phyloP scores from a whole-genome alignment of 2,888 invertebrate species.

The Torymus aiolomorphi region DNA sequence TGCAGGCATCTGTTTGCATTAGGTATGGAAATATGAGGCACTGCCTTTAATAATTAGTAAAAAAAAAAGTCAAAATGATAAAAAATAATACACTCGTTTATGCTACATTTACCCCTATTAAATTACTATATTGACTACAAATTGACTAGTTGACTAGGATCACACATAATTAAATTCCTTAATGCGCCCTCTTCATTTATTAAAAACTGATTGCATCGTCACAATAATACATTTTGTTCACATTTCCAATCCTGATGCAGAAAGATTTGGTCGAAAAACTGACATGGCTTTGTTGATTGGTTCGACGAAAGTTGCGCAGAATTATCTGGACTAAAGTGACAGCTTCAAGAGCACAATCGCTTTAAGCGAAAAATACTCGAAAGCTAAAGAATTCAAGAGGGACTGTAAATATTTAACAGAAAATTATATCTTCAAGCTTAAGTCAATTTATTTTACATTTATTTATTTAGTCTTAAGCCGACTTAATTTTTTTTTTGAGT shows the following conservation, averaged over 20 bases:
- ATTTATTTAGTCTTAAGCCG: slow-evolving; percentile 50
- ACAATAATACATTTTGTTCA: slow-evolving; percentile 48
- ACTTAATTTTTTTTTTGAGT: slow-evolving; percentile 44
- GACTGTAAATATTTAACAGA: slow-evolving; percentile 47
- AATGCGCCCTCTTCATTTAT: slow-evolving; percentile 30
- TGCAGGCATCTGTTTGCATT: slow-evolving; percentile 54
- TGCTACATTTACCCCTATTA: slow-evolving; percentile 38
- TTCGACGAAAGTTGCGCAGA: slow-evolving; percentile 67
- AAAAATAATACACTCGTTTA: slow-evolving; percentile 38
- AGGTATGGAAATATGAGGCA: slow-evolving; percentile 56
- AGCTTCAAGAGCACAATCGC: slow-evolving; percentile 50
- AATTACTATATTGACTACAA: slow-evolving; percentile 52
- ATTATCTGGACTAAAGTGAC: slow-evolving; percentile 62
- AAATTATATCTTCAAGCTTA: slow-evolving; percentile 50
- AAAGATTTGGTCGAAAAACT: slow-evolving; percentile 52
- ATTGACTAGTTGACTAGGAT: slow-evolving; percentile 48
- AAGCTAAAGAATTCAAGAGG: slow-evolving; percentile 53
- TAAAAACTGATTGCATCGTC: slow-evolving; percentile 54
- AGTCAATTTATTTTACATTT: slow-evolving; percentile 53
- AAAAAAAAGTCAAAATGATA: slow-evolving; percentile 37
- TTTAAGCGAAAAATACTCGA: slow-evolving; percentile 51
- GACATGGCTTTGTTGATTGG: slow-evolving; percentile 59
- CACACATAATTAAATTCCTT: slow-evolving; percentile 39
- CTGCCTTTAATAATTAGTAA: slow-evolving; percentile 27
- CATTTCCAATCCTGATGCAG: slow-evolving; percentile 56